Evolutionary conservation across 2,888 invertebrate species (phyloP).

Genomic region (Hermaeophaga mercurialis): DNA sequence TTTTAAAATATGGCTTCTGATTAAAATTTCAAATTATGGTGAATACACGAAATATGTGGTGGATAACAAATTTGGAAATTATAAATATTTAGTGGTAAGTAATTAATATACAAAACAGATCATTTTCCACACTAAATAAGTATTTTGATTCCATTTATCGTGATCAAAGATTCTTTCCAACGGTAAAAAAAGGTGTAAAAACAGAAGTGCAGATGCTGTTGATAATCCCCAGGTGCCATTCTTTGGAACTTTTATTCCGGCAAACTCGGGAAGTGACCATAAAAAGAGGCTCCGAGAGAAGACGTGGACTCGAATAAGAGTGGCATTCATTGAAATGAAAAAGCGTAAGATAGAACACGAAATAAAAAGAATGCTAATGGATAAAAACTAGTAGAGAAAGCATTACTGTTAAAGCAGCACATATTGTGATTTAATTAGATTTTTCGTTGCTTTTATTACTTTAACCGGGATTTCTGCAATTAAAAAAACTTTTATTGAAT

Average conservation of each 20-base stretch:
- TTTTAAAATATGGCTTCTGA: too few species aligned
- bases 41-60: too few species aligned
- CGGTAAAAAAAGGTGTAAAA: constrained; percentile 7
- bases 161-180: neutral
- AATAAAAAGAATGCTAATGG: constrained; percentile 18
- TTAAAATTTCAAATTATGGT: too few species aligned
- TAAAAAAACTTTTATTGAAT: too few species aligned
- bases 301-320: constrained; percentile 24
- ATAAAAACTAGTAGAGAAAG: constrained; percentile 12
- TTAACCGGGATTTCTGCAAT: neutral
- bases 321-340: constrained; percentile 24
- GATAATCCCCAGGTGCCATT: constrained; percentile 25
- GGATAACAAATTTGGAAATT: too few species aligned
- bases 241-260: constrained; percentile 10
- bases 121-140: too few species aligned
- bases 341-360: constrained; percentile 13
- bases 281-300: constrained; percentile 11
- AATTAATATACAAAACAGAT: too few species aligned
- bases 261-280: constrained; percentile 4
- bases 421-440: constrained; percentile 6
- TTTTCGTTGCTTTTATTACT: neutral
- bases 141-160: too few species aligned
- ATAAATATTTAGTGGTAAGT: too few species aligned
- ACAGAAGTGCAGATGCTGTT: constrained; percentile 16
- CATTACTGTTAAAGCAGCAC: constrained; percentile 6